These are phyloP conservation scores for Parthenolecanium corni DNA, from an alignment of 2,888 invertebrate species.

Conservation along the genomic window DNA sequence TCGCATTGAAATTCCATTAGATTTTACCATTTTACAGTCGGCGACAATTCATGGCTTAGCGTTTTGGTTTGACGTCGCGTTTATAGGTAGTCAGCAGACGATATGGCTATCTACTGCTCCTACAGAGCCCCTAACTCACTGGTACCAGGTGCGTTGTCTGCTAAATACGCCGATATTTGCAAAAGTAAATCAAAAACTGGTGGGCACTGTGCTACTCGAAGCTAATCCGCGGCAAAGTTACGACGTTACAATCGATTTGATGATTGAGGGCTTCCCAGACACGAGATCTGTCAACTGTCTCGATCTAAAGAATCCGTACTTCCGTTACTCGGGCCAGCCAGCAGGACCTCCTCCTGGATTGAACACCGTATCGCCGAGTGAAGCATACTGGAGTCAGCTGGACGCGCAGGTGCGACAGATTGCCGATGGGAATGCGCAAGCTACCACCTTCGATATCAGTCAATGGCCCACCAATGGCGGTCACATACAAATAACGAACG, in stretches of 20 bases:
- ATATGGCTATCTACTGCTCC: conserved; percentile 97
- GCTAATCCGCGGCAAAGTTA: conserved; percentile 85
- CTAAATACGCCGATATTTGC: conserved; percentile 87
- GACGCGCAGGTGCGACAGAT: conserved; percentile 42
- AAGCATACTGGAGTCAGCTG: conserved; percentile 77
- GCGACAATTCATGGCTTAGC: conserved; percentile 94
- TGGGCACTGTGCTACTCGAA: conserved; percentile 72
- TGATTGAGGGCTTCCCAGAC: conserved; percentile 75
- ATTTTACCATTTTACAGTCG: conserved; percentile 81
- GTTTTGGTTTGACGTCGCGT: conserved; percentile 99
- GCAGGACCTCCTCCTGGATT: conserved; percentile 86
- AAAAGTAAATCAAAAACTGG: conserved; percentile 82
- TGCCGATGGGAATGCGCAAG: conserved; percentile 10
- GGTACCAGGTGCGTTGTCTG: conserved; percentile 97
- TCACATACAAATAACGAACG: conserved; percentile 23
- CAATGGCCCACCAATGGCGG: conserved; percentile 18
- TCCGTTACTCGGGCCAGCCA: conserved; percentile 88
- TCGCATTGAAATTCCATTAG: conserved; percentile 86
- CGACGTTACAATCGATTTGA: conserved; percentile 91
- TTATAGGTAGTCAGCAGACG: conserved; percentile 76
- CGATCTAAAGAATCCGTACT: conserved; percentile 97
- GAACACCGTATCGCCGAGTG: conserved; percentile 82
- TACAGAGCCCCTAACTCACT: conserved; percentile 94
- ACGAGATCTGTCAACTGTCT: conserved; percentile 75
- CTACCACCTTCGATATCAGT: conserved; percentile 22